Evolutionary conservation across 2,888 invertebrate genomes (phyloP).

Genomic region (Gari tellinella): DNA sequence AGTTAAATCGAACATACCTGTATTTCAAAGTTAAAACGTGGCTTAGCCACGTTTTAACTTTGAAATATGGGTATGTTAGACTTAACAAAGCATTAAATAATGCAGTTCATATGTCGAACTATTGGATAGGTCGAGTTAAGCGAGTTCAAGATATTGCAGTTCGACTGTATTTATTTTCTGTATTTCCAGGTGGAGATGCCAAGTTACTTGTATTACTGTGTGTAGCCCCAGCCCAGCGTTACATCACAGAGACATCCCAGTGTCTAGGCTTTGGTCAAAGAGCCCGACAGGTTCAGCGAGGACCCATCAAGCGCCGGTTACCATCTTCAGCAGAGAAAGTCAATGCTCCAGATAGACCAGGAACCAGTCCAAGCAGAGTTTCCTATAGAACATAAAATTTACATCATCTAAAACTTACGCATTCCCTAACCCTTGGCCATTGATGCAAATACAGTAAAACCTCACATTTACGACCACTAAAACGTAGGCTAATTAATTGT

Average conservation of each 20-base stretch:
- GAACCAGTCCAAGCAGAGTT: constrained; percentile 40
- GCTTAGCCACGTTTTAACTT: too few relatives aligned
- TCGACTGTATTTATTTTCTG: too few relatives aligned
- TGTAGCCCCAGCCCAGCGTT: constrained; percentile 78
- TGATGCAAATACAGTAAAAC: too few relatives aligned
- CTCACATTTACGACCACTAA: too few relatives aligned
- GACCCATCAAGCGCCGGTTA: constrained; percentile 75
- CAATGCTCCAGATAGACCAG: constrained; percentile 48
- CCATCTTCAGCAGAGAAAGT: constrained; percentile 78
- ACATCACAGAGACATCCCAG: constrained; percentile 79
- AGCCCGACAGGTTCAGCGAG: constrained; percentile 80
- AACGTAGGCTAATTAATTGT: too few relatives aligned
- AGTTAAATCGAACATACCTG: too few relatives aligned
- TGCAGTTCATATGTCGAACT: too few relatives aligned
- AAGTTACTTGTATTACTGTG: constrained; percentile 79
- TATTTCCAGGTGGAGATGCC: constrained; percentile 78
- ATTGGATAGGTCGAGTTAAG: too few relatives aligned
- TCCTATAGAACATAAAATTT: constrained; percentile 47
- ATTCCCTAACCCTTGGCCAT: not conserved
- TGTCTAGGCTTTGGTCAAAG: constrained; percentile 80
- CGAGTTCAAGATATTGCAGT: too few relatives aligned
- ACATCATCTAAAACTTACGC: not conserved
- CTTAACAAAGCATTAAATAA: too few relatives aligned
- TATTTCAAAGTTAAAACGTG: too few relatives aligned
- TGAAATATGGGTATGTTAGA: too few relatives aligned